Evolutionary conservation across 1,140 invertebrate species (phyloP), one percentile per base, ranked within the genome.

Genomic region (Nylanderia fulva): DNA sequence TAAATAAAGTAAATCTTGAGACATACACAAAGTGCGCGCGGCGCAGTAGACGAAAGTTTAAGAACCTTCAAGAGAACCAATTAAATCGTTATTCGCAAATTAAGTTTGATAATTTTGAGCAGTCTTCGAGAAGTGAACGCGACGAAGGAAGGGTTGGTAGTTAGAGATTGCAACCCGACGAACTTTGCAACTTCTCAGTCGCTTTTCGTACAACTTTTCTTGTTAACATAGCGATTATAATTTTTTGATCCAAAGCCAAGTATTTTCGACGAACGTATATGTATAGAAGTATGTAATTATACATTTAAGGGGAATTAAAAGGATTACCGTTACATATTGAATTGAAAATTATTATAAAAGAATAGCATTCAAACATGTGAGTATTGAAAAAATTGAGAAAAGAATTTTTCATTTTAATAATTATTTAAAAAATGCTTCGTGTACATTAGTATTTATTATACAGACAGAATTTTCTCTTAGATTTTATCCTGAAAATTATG

Each of bases 101-200:
- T 89, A 90, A 91, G 87, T 91, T 91, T 90, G 64, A 71, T 87
- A 91, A 90, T 91, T 91, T 87, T 71, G 85, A 91, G 85, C 87
- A 83, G 76, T 76, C 77, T 84, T 86, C 54, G 71, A 83, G 88
- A 80, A 60, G 76, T 63, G 42, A 3, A 33, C 39, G 63, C 56
- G 82, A 74, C 48, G 80, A 88, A 88, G 84, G 89, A 82, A 90
- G 82, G 63, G 33, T 36, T 54, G 42, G 84, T 56, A 74, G 84
- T 60, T 56, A 45, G n/a, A 58, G 58, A 86, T 87, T 84, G 88
- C 84, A 86, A 87, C 76, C 45, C 75, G 87, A 88, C 76, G 21
- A 90, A 86, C 89, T 90, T 90, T 60, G 24, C 48, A 88, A 91
- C 90, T 91, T 91, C 66, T 85, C 89, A 88, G 80, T 86, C 84